Evolutionary conservation across 2,113 vertebrate genomes (phyloP).

Genomic region (Gobius niger): DNA sequence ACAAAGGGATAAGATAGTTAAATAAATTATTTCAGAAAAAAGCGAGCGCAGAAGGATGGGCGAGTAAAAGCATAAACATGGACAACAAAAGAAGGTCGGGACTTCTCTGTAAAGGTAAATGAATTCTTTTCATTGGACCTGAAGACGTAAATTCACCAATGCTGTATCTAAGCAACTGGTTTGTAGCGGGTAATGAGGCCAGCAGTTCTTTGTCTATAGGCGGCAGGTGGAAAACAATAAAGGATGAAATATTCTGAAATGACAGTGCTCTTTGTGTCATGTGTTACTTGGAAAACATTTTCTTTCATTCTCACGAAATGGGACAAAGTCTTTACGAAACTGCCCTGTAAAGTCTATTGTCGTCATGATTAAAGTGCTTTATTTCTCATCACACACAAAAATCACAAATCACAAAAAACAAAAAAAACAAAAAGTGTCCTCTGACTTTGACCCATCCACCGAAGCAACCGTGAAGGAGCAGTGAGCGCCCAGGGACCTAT

Average conservation of each 20-base stretch:
- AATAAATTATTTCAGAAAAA: constrained; percentile 8
- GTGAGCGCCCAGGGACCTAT: too few relatives aligned
- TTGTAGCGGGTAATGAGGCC: not conserved
- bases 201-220: constrained; percentile 14
- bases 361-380: too few relatives aligned
- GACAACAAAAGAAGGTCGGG: not conserved
- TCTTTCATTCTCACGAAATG: not conserved
- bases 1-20: not conserved
- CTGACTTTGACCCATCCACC: too few relatives aligned
- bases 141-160: constrained; percentile 14
- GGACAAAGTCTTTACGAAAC: too few relatives aligned
- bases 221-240: not conserved
- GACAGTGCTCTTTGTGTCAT: not conserved
- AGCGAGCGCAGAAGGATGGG: constrained; percentile 2
- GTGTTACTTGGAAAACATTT: not conserved
- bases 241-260: not conserved
- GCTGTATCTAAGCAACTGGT: constrained; percentile 39
- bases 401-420: too few relatives aligned
- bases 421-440: too few relatives aligned
- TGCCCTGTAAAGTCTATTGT: too few relatives aligned
- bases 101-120: constrained; percentile 7
- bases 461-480: too few relatives aligned
- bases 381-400: too few relatives aligned
- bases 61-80: not conserved
- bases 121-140: constrained; percentile 15